These are phyloP conservation scores for Mallotus villosus DNA, from an alignment of 2,797 vertebrate species.

Conservation along the genomic window DNA sequence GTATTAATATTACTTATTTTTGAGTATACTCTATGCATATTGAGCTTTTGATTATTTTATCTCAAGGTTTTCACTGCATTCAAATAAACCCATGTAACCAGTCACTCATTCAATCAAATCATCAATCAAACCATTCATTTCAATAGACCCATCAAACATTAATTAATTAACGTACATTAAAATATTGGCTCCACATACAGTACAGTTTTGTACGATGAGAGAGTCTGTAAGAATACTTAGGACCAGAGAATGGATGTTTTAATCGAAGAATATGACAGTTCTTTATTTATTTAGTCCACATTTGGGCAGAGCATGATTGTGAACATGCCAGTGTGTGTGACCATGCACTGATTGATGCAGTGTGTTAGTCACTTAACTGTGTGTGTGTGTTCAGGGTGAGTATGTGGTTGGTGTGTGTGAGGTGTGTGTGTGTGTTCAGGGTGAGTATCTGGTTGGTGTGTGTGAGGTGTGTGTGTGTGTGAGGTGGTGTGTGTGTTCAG, in stretches of 20 bases:
- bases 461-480: neutral
- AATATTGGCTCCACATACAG: neutral
- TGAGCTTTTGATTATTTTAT: neutral
- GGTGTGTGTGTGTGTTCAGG: constrained; percentile 1
- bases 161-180: neutral
- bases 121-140: no score
- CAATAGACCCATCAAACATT: neutral
- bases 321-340: neutral
- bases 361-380: neutral
- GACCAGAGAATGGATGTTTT: neutral
- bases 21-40: neutral
- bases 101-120: no score
- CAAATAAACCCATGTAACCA: neutral
- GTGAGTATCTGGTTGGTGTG: neutral
- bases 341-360: neutral
- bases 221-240: neutral
- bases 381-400: neutral
- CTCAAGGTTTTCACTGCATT: neutral
- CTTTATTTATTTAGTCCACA: neutral
- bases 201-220: neutral
- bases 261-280: neutral
- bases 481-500: no score
- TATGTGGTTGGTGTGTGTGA: constrained; percentile 6
- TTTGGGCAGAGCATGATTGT: neutral
- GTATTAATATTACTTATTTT: neutral